phyloP scores from a whole-genome alignment of 2,113 vertebrate species.

The Sterrhoptilus dennistouni region DNA sequence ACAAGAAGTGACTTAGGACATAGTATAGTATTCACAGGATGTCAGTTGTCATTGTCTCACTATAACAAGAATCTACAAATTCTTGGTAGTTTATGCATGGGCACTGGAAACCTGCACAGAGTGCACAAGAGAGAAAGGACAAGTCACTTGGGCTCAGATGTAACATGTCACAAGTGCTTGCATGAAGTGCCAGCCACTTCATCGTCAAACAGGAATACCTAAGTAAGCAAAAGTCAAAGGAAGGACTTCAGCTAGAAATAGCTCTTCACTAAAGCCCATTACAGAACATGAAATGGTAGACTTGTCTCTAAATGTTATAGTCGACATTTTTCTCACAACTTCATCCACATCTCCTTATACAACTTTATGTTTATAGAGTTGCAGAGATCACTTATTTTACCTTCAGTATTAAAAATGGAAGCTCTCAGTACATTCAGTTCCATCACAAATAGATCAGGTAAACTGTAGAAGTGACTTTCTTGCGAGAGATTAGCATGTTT shows the following conservation, averaged over 20 bases:
- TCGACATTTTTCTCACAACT: background rate
- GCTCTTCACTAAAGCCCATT: constrained; percentile 42
- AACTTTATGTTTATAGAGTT: background rate
- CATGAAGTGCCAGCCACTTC: constrained; percentile 27
- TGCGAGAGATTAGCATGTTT: rapidly evolving
- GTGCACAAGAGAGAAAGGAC: background rate
- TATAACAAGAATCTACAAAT: background rate
- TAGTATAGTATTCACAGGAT: background rate
- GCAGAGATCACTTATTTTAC: background rate
- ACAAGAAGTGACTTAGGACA: background rate
- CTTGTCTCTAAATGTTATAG: background rate
- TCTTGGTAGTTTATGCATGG: background rate
- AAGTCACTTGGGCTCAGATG: constrained; percentile 37
- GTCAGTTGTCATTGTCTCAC: background rate
- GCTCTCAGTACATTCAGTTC: background rate
- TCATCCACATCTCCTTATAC: background rate
- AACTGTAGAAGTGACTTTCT: background rate
- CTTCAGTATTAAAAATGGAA: background rate
- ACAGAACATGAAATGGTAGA: constrained; percentile 9
- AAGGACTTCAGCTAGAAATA: constrained; percentile 67
- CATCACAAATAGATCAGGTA: background rate
- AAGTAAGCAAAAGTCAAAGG: constrained; percentile 72
- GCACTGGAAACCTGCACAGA: background rate
- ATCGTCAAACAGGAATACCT: constrained; percentile 59
- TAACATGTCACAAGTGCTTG: constrained; percentile 55